phyloP scores from a whole-genome alignment of 53 echinoderm and acorn worm genomes.

The Actinopyga echinites region DNA sequence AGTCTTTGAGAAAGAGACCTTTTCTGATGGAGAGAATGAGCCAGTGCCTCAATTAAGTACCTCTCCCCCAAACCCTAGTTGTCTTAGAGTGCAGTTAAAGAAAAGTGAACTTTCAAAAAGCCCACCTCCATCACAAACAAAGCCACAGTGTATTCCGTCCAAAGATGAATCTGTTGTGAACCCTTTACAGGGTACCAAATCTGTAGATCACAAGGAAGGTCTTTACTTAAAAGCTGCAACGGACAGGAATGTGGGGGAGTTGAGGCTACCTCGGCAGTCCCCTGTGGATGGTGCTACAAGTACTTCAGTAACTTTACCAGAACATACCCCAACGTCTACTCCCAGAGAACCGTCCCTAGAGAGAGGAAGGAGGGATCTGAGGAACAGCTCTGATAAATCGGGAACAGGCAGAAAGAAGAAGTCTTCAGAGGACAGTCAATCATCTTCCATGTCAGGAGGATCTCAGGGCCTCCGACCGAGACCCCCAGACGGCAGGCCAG shows the following conservation, averaged over 20 bases:
- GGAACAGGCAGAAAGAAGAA: conserved; percentile 44
- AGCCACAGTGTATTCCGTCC: conserved; percentile 22
- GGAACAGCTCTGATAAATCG: neutral
- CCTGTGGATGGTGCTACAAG: conserved; percentile 69
- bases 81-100: neutral
- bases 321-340: conserved; percentile 63
- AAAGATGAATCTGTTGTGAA: neutral
- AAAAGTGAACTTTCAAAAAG: conserved; percentile 13
- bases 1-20: conserved; percentile 6
- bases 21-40: conserved; percentile 19
- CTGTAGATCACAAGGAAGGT: neutral
- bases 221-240: neutral
- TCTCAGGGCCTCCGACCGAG: conserved; percentile 83
- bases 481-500: conserved; percentile 82
- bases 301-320: conserved; percentile 79
- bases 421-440: conserved; percentile 80
- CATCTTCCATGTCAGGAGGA: conserved; percentile 90
- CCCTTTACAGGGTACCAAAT: neutral
- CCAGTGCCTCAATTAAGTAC: neutral
- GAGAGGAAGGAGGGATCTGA: neutral
- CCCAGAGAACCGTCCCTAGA: conserved; percentile 61
- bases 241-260: neutral
- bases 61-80: neutral
- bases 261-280: neutral
- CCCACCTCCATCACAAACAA: neutral